Evolutionary conservation across 2,113 vertebrate genomes (phyloP).

Genomic region (zebrafish (Danio rerio)): GRCz12tu NC_133180.1:24664001-24664500

Average conservation of each 20-base stretch:
- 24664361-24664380: not conserved
- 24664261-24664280: not conserved
- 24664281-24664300: not conserved
- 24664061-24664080: too few relatives aligned
- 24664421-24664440: not conserved
- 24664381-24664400: not conserved
- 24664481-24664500: constrained; percentile 60
- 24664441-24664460: not conserved
- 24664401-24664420: not conserved
- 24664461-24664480: constrained; percentile 60
- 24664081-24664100: too few relatives aligned
- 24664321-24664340: not conserved
- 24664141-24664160: too few relatives aligned
- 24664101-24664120: too few relatives aligned
- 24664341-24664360: not conserved
- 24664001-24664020: too few relatives aligned
- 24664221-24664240: too few relatives aligned
- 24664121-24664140: too few relatives aligned
- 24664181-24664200: too few relatives aligned
- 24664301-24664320: not conserved
- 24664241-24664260: not conserved
- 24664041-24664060: too few relatives aligned
- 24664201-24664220: too few relatives aligned
- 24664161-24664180: too few relatives aligned
- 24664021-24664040: too few relatives aligned